A percentile compares a stretch with the other conserved stretches of the same genome.
phyloP scores from a whole-genome alignment of 2,113 vertebrate species.

The Grallaria varia region DNA sequence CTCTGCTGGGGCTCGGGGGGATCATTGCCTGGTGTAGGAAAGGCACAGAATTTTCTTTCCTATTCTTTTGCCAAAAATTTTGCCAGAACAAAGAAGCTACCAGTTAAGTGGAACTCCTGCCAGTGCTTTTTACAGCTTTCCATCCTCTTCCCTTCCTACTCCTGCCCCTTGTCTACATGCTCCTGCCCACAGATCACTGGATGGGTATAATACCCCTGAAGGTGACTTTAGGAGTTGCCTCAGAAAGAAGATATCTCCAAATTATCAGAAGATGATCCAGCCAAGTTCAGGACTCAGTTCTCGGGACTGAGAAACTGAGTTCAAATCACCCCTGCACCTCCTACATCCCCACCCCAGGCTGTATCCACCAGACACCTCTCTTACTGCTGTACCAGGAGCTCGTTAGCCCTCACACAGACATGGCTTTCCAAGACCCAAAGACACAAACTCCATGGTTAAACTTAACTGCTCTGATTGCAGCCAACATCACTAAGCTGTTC shows the following conservation, averaged over 20 bases:
- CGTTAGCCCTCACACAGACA: accelerated
- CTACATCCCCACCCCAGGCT: background rate
- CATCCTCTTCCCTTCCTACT: background rate
- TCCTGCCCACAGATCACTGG: background rate
- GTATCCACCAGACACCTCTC: background rate
- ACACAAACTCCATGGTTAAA: accelerated
- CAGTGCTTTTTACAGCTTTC: background rate
- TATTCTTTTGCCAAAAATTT: background rate
- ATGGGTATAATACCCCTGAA: background rate
- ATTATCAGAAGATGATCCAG: background rate
- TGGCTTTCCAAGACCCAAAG: background rate
- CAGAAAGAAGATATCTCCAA: background rate
- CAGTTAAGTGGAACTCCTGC: background rate
- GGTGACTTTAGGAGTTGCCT: background rate
- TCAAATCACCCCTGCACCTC: background rate
- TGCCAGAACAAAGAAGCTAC: background rate
- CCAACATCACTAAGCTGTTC: background rate
- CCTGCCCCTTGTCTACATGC: background rate
- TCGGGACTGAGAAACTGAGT: accelerated
- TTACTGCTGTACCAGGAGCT: background rate
- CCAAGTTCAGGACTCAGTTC: background rate
- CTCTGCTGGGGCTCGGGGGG: background rate
- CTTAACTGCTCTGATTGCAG: background rate
- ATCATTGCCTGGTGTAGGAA: background rate
- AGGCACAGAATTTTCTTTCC: background rate